Evolutionary conservation across 2,888 invertebrate species (phyloP), one percentile per base, ranked within the genome.

Genomic region (Ceramica pisi): DNA sequence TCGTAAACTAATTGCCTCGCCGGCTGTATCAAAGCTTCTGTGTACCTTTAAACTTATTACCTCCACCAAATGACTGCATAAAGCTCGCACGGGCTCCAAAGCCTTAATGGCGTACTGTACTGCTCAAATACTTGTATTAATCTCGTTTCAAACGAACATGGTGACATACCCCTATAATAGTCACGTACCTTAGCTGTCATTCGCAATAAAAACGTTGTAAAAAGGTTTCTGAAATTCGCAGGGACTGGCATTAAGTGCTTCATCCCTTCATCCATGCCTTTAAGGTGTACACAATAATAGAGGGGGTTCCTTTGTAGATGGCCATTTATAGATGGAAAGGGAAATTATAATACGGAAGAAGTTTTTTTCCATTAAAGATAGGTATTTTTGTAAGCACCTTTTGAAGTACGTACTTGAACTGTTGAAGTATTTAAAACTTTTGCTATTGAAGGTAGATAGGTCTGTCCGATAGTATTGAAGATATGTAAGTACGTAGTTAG

Each of bases 111-210:
- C 35, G 35, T 56, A 66, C 57, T 31, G 46, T 62, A 50, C 77
- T 69, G 44, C 63, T 61, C n/a, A 67, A 78, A 78, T 82, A 60
- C 64, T 67, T 60, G 51, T 51, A 78, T 65, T 71, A 80, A 80
- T 83, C 53, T 48, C 9, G 51, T 75, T 66, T 26, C 21, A 60
- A 59, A 53, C 46, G 66, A 78, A 78, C 23, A 51, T 12, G 63
- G 61, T 44, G 71, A 70, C 78, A 63, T 63, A 26, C 56, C 31
- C 35, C 55, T 56, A 38, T 69, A 82, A 75, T 71, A 73, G 85
- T 70, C 67, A 68, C 80, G 80, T 82, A 67, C 56, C 70, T 41
- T 50, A 53, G 53, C 61, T 82, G 85, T 84, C 85, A 67, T 62
- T 75, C n/a, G 56, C 35, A 69, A 82, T 78, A 81, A 73, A 82